phyloP scores from a whole-genome alignment of 2,888 invertebrate species.

The Eilema sororculum region DNA sequence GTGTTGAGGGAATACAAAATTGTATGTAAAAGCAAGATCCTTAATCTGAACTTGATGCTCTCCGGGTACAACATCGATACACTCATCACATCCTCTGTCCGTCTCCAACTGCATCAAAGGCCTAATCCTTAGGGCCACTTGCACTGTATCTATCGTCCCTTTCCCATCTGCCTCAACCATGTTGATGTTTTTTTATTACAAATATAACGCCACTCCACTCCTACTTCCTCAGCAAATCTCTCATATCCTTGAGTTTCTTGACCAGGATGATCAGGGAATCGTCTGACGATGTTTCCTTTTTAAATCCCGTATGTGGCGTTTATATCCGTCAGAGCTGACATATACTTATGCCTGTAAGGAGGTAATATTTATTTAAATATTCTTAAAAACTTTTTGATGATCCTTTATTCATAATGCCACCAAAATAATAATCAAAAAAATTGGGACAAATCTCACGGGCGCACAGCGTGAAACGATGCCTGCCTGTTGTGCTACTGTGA shows the following conservation, averaged over 20 bases:
- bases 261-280: slow-evolving; percentile 51
- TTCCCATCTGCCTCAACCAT: slow-evolving; percentile 75
- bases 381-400: neutral
- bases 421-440: neutral
- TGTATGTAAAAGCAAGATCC: slow-evolving; percentile 93
- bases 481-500: neutral
- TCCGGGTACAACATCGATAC: slow-evolving; percentile 89
- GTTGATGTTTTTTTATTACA: slow-evolving; percentile 43
- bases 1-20: slow-evolving; percentile 92
- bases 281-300: slow-evolving; percentile 50
- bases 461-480: neutral
- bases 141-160: slow-evolving; percentile 86
- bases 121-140: slow-evolving; percentile 94
- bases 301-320: slow-evolving; percentile 40
- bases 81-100: slow-evolving; percentile 91
- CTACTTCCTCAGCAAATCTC: slow-evolving; percentile 32
- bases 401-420: neutral
- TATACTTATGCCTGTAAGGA: slow-evolving; percentile 51
- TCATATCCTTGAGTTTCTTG: slow-evolving; percentile 50
- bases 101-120: slow-evolving; percentile 92
- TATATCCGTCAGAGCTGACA: slow-evolving; percentile 37
- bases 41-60: slow-evolving; percentile 91
- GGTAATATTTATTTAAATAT: slow-evolving; percentile 21
- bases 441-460: neutral
- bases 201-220: slow-evolving; percentile 41